Conservation (phyloP, 2,113 vertebrate genomes). For the Passer montanus region DNA sequence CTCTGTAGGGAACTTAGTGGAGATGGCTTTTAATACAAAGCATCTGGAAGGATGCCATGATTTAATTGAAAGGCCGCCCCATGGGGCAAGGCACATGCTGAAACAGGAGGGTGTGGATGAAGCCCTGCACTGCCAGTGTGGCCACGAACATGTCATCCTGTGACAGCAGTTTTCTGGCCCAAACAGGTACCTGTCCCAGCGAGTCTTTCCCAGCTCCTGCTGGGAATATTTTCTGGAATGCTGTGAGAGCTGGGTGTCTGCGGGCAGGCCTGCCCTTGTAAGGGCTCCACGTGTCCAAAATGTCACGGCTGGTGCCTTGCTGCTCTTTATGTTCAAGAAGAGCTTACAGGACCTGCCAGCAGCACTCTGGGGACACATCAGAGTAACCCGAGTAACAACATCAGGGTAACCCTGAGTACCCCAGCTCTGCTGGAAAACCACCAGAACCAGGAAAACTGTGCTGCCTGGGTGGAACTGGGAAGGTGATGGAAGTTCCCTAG, state of each 20-base stretch:
- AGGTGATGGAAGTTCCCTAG: not conserved
- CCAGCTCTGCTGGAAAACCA: not conserved
- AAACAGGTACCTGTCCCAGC: not conserved
- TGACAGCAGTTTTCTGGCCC: not conserved
- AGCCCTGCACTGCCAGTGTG: not conserved
- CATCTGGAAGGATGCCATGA: not conserved
- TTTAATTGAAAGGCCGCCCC: not conserved
- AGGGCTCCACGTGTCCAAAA: rapidly evolving
- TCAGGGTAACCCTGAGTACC: not conserved
- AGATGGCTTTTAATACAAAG: not conserved
- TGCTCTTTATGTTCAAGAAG: too few relatives aligned
- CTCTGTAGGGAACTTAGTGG: not conserved
- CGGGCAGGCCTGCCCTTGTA: not conserved
- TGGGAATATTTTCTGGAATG: not conserved
- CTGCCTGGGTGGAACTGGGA: not conserved
- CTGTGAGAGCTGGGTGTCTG: not conserved
- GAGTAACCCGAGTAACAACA: not conserved
- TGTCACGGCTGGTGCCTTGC: rapidly evolving
- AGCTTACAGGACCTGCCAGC: not conserved
- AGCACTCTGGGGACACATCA: not conserved
- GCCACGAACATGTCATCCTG: not conserved
- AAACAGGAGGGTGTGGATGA: not conserved
- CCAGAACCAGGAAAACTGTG: rapidly evolving
- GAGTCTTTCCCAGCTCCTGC: not conserved
- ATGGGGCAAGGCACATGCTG: not conserved